Base-by-base conservation (phyloP, 1,140 invertebrate genomes). In the Lucilia sericata region DNA sequence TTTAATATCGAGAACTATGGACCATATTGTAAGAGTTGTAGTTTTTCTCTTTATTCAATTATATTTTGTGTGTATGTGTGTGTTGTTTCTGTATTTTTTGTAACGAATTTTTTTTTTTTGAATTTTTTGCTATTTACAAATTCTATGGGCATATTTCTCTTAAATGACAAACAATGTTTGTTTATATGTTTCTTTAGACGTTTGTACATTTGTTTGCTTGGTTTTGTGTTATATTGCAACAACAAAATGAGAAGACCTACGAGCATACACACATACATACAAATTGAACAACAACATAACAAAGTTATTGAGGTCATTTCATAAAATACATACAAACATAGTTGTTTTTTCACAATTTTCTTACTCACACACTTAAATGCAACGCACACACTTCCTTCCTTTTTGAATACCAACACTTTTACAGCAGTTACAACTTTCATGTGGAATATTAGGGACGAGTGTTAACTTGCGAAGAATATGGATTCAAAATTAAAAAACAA, bases 131-230 rank as follows among this genome's bases (percentile, higher is more conserved):
- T 60, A 14, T 60, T 60, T 60, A 60, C 14, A n/a, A 17, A 17
- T 60, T n/a, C 55, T 60, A 60, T 60, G 55, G 55, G 55, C 55
- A 60, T 60, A 60, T 60, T 60, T 60, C 14, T 17, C 17, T 60
- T 60, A 60, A 60, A 60, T 60, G 55, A 60, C 55, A 60, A 60
- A 60, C 55, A 60, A 60, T 60, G 55, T 60, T 60, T 60, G 55
- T 60, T 17, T 14, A n/a, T n/a, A n/a, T 14, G 0, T 60, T n/a
- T 2, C 55, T 60, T 14, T 30, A 30, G 25, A 30, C 25, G 25
- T 30, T 30, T 3, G 3, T 30, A 30, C n/a, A 60, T 42, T 42
- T 42, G 42, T 42, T 42, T 42, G 42, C 10, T 42, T 42, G 42
- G 42, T 42, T 42, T 42, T 42, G n/a, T n/a, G n/a, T n/a, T 60